Percentiles rank a stretch among this genome's conserved stretches.
Conservation (phyloP, 1,140 invertebrate genomes). For the Magallana angulata region DNA sequence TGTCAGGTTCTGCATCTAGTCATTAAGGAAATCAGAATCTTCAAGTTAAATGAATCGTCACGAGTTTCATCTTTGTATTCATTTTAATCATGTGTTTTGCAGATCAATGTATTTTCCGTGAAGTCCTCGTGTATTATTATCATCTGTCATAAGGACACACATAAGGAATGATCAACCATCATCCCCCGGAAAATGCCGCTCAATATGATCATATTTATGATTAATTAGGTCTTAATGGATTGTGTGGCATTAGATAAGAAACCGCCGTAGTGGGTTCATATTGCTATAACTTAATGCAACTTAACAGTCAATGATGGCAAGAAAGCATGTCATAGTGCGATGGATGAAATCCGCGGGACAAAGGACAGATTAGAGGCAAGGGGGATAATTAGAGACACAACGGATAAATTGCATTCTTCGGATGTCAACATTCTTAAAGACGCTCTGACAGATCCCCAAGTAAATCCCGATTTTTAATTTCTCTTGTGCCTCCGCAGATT, state of each 20-base stretch:
- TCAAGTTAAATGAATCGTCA: no score
- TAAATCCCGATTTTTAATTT: not conserved
- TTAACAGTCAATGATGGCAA: not conserved
- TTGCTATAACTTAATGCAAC: not conserved
- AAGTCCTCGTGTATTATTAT: not conserved
- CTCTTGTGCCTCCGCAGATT: not conserved
- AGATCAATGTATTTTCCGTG: no score
- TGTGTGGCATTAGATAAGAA: slow-evolving; percentile 24
- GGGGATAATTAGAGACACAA: slow-evolving; percentile 21
- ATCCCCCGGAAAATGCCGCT: slow-evolving; percentile 1
- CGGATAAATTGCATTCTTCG: slow-evolving; percentile 3
- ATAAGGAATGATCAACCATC: not conserved
- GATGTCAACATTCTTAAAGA: slow-evolving; percentile 34
- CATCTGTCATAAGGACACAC: not conserved
- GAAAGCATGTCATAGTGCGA: slow-evolving; percentile 30
- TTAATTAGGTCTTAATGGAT: slow-evolving; percentile 36
- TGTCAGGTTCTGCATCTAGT: no score
- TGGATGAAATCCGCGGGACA: slow-evolving; percentile 20
- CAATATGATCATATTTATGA: slow-evolving; percentile 12
- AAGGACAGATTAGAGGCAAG: not conserved
- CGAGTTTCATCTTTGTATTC: no score
- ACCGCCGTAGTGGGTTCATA: not conserved
- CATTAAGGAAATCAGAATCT: no score
- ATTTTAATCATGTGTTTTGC: no score
- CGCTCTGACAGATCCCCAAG: not conserved